Percentiles rank a stretch among this genome's conserved stretches.
phyloP scores from a whole-genome alignment of 1,140 invertebrate species.

The Drosophila fuyamai region DNA sequence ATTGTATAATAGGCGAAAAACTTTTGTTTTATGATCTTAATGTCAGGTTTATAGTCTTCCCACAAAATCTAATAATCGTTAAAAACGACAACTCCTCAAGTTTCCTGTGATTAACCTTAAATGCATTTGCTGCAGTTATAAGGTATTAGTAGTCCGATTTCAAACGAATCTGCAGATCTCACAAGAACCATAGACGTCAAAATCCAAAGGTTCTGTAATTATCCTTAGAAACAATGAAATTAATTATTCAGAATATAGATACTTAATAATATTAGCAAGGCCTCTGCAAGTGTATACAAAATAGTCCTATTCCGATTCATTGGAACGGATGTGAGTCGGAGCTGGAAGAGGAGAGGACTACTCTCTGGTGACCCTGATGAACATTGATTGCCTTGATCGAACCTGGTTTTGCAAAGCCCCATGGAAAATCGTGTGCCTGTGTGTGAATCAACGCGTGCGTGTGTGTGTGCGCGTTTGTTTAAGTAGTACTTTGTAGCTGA shows the following conservation, averaged over 20 bases:
- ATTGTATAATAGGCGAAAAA: too few species aligned
- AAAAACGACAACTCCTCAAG: neutral
- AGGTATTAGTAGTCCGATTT: neutral
- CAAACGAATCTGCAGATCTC: neutral
- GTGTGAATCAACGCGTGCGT: slow-evolving; percentile 4
- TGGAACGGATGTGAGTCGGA: slow-evolving; percentile 1
- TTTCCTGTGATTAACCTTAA: neutral
- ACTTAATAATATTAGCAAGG: neutral
- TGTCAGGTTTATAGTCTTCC: neutral
- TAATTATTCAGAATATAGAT: too few species aligned
- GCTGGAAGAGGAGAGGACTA: slow-evolving; percentile 3
- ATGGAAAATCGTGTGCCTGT: slow-evolving; percentile 17
- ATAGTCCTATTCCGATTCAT: neutral
- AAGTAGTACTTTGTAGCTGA: slow-evolving; percentile 44
- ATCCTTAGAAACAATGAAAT: neutral
- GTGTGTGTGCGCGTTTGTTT: slow-evolving; percentile 20
- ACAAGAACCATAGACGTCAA: neutral
- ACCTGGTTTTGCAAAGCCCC: slow-evolving; percentile 27
- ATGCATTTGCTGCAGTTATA: neutral
- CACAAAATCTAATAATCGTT: neutral
- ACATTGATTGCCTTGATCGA: slow-evolving; percentile 42
- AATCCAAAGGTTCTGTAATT: neutral
- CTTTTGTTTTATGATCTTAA: too few species aligned
- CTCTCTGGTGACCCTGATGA: slow-evolving; percentile 14
- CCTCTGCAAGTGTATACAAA: slow-evolving; percentile 1